Evolutionary conservation across 2,888 invertebrate species (phyloP).

Genomic region (Volucella bombylans): DNA sequence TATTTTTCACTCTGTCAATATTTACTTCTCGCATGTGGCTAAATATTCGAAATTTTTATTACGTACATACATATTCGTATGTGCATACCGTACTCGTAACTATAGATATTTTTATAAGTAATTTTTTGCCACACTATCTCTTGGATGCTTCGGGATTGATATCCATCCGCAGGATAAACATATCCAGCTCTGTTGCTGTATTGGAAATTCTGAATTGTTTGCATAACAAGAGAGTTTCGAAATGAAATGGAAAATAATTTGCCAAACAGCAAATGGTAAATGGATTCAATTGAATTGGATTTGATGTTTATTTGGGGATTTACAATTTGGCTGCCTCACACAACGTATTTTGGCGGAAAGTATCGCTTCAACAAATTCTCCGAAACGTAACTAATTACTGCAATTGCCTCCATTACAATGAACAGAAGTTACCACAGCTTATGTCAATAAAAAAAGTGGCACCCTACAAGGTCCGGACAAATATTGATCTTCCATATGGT

Average conservation of each 20-base stretch:
- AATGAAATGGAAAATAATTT: too few relatives aligned
- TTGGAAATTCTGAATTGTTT: constrained; percentile 3
- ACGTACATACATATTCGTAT: background rate
- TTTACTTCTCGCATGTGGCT: constrained; percentile 11
- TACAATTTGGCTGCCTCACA: too few relatives aligned
- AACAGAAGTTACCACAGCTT: constrained; percentile 27
- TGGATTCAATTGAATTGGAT: too few relatives aligned
- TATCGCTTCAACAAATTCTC: too few relatives aligned
- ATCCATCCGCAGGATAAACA: background rate
- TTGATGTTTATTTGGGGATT: too few relatives aligned
- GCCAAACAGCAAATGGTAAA: too few relatives aligned
- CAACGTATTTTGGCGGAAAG: too few relatives aligned
- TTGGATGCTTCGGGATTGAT: constrained; percentile 5
- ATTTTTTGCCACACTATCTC: background rate
- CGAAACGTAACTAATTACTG: background rate
- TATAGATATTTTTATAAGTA: background rate
- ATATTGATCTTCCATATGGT: constrained; percentile 33
- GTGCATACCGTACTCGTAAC: too few relatives aligned
- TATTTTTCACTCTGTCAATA: constrained; percentile 3
- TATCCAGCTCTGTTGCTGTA: background rate
- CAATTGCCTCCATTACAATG: constrained; percentile 5
- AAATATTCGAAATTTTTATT: constrained; percentile 27
- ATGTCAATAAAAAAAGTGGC: constrained; percentile 12
- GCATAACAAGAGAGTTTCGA: background rate
- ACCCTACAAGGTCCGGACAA: background rate